Percentiles rank a stretch among this genome's conserved stretches.
Evolutionary conservation across 2,888 invertebrate species (phyloP).

Genomic region (Fissipunctia ypsillon): DNA sequence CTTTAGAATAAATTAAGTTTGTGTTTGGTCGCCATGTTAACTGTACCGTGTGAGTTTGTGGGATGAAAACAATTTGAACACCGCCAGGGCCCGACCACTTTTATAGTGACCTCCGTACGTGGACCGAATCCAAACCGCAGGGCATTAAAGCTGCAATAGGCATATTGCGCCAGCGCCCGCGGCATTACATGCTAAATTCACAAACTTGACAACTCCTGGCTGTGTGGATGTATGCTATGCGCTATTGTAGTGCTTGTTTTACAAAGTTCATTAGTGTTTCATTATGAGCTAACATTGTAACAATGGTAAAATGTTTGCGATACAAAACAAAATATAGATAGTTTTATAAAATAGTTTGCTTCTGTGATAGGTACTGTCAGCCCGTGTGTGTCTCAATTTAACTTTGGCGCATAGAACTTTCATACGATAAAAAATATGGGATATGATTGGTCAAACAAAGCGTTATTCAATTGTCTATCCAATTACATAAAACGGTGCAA

Average conservation of each 20-base stretch:
- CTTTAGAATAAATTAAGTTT: slow-evolving; percentile 72
- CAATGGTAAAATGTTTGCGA: slow-evolving; percentile 1
- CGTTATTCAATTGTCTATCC: slow-evolving; percentile 26
- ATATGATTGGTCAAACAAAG: slow-evolving; percentile 33
- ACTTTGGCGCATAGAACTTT: background rate
- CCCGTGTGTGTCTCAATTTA: slow-evolving; percentile 5
- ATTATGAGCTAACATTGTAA: slow-evolving; percentile 24
- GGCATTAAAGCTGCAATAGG: slow-evolving; percentile 84
- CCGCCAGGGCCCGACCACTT: slow-evolving; percentile 81
- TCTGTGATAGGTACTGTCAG: background rate
- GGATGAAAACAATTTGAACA: slow-evolving; percentile 85
- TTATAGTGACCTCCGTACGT: slow-evolving; percentile 83
- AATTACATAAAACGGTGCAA: slow-evolving; percentile 30
- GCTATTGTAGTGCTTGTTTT: slow-evolving; percentile 32
- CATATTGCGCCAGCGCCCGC: slow-evolving; percentile 77
- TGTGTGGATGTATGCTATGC: slow-evolving; percentile 44
- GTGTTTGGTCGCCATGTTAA: slow-evolving; percentile 73
- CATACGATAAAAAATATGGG: background rate
- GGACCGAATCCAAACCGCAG: slow-evolving; percentile 86
- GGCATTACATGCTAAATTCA: slow-evolving; percentile 75
- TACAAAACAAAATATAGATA: background rate
- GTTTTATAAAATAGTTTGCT: background rate
- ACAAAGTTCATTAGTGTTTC: slow-evolving; percentile 32
- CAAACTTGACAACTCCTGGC: slow-evolving; percentile 74
- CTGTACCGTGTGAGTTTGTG: slow-evolving; percentile 78